Conservation (phyloP, 1,140 invertebrate species). For the Lutraria rhynchaena region DNA sequence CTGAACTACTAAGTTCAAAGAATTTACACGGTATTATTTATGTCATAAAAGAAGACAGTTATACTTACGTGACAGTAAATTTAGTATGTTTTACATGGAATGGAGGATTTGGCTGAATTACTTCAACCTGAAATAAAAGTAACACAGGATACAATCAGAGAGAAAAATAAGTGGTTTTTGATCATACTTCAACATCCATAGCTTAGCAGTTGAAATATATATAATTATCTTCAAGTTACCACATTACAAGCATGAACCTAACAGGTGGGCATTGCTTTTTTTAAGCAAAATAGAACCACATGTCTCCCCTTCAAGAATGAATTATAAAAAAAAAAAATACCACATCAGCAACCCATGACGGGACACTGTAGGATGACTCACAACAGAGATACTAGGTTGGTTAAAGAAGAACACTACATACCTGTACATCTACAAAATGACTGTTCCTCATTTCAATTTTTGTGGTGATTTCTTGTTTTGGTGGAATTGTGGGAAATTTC, state of each 20-base stretch:
- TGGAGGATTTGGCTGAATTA: conserved; percentile 40
- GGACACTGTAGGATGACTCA: background rate
- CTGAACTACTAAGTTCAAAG: background rate
- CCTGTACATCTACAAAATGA: conserved; percentile 17
- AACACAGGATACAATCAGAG: too few species aligned
- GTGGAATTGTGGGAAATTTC: conserved; percentile 12
- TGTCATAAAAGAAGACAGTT: background rate
- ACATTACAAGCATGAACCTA: background rate
- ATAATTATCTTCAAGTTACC: background rate
- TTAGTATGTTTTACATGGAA: conserved; percentile 47
- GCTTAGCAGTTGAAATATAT: too few species aligned
- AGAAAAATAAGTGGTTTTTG: too few species aligned
- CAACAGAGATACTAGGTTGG: too few species aligned
- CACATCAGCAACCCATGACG: background rate
- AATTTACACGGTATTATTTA: background rate
- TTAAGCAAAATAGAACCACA: background rate
- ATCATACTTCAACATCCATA: too few species aligned
- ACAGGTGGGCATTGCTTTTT: background rate
- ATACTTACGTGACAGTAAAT: conserved; percentile 39
- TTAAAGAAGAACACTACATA: too few species aligned
- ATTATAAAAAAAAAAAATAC: background rate
- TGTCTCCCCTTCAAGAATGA: background rate
- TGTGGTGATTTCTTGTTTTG: background rate
- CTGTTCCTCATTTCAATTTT: conserved; percentile 48
- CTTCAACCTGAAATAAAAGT: conserved; percentile 51